Evolutionary conservation across 2,797 vertebrate species (phyloP).

Genomic region (Enteromius thamalakanensis): DNA sequence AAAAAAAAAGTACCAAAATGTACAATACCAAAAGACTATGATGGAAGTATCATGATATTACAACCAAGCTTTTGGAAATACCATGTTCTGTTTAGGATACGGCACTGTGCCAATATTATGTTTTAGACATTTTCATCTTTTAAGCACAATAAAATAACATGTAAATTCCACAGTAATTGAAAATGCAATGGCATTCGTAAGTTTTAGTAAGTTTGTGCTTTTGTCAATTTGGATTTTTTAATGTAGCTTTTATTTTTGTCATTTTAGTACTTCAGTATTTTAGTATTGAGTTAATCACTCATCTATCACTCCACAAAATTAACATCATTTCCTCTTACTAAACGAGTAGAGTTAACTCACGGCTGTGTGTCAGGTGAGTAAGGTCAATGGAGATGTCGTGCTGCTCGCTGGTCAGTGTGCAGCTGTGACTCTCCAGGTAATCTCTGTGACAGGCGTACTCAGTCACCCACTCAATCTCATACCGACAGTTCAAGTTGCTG

Average conservation of each 20-base stretch:
- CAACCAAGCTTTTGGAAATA: background rate
- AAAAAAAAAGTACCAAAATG: background rate
- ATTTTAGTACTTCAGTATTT: background rate
- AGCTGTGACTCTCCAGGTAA: slow-evolving; percentile 87
- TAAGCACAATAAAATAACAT: too few species aligned
- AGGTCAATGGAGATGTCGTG: slow-evolving; percentile 90
- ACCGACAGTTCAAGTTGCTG: slow-evolving; percentile 87
- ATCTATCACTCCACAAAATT: background rate
- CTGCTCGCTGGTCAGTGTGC: slow-evolving; percentile 82
- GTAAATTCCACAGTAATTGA: background rate
- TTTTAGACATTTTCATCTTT: background rate
- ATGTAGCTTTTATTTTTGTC: too few species aligned
- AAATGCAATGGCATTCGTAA: background rate
- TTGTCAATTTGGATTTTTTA: too few species aligned
- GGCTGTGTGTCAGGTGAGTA: slow-evolving; percentile 72
- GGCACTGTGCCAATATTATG: background rate
- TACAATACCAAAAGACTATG: background rate
- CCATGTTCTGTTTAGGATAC: background rate
- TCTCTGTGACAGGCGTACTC: slow-evolving; percentile 96
- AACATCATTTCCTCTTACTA: background rate
- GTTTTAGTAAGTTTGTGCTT: too few species aligned
- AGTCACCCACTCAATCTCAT: slow-evolving; percentile 93
- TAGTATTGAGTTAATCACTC: background rate
- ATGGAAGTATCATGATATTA: background rate
- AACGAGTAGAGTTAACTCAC: slow-evolving; percentile 67